Evolutionary conservation across 2,113 vertebrate genomes (phyloP), one percentile per base, ranked within the genome.

Genomic region (Pygoscelis adeliae): DNA sequence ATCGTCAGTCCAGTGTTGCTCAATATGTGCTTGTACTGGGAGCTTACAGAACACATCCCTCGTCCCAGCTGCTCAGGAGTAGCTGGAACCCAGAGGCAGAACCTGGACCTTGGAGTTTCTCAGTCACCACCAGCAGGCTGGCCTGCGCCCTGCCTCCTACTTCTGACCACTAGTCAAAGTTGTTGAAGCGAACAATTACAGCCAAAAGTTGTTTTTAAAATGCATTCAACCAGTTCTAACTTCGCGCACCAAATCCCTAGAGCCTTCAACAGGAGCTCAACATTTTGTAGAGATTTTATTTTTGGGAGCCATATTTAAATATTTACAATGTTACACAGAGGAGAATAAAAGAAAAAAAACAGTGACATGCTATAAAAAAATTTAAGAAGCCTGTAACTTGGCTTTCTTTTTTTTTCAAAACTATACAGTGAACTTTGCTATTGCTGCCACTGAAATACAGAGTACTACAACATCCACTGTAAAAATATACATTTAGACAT

Each of bases 251-350:
- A 92, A 84, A 92, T 76, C 91, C 77, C 81, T 22, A 40, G 44
- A 87, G 90, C 11, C 50, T 82, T 95, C 80, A 89, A 89, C 19
- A 93, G 70, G 52, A 95, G 53, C 25, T 95, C 56, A 89, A 89
- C 73, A 76, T 91, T 89, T 92, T 72, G 89, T 5, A 87, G 30
- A 84, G 80, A 72, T 69, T 95, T 97, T 96, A 92, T 97, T 97
- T 97, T 97, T 72, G 93, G 87, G 87, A 96, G 73, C 13, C 32
- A 42, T 96, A 77, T 79, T 97, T 95, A 97, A 97, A 97, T 96
- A 97, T 97, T 97, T 95, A 97, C 27, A 72, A 73, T 32, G 66
- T 76, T 97, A 95, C 56, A 89, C 87, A 85, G 92, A 89, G 44
- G 16, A 81, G 46, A 87, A 76, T 32, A 78, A 74, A 78, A 87